Percentiles rank a stretch among this genome's conserved stretches.
These are phyloP conservation scores for Pocillopora meandrina DNA, from an alignment of 92 coral and sea anemone species.

Conservation along the genomic window DNA sequence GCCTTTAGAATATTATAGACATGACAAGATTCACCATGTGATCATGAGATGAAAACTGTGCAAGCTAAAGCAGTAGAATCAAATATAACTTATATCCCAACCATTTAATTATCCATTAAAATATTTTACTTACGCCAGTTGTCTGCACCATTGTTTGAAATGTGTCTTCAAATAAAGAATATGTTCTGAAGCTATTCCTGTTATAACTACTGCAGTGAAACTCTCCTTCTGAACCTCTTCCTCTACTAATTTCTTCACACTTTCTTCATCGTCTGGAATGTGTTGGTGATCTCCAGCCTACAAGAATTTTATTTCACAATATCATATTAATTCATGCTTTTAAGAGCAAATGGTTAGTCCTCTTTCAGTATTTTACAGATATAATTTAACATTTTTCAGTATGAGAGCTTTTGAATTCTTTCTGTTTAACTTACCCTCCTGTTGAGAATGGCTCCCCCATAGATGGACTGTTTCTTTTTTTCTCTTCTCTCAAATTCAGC, in stretches of 20 bases:
- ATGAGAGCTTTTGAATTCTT: neutral
- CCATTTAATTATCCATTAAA: too few relatives aligned
- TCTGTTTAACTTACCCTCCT: conserved; percentile 74
- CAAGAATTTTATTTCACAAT: neutral
- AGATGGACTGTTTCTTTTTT: conserved; percentile 85
- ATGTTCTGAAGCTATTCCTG: conserved; percentile 79
- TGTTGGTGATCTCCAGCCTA: conserved; percentile 90
- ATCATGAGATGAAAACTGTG: neutral
- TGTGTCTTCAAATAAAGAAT: conserved; percentile 82
- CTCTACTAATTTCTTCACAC: conserved; percentile 72
- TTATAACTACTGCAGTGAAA: conserved; percentile 88
- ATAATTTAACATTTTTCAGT: too few relatives aligned
- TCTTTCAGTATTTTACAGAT: neutral
- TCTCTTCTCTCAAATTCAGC: conserved; percentile 98
- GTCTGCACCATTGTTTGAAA: conserved; percentile 92
- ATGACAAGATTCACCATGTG: neutral
- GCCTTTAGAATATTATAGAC: conserved; percentile 42
- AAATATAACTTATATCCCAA: neutral
- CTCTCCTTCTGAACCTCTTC: conserved; percentile 71
- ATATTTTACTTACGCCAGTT: conserved; percentile 80
- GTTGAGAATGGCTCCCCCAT: conserved; percentile 92
- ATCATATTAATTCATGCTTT: too few relatives aligned
- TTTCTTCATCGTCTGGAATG: conserved; percentile 83
- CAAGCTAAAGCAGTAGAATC: neutral
- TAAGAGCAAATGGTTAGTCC: too few relatives aligned